Evolutionary conservation across 2,113 vertebrate genomes (phyloP), one percentile per base, ranked within the genome.

Genomic region (Microcebus tavaratra): DNA sequence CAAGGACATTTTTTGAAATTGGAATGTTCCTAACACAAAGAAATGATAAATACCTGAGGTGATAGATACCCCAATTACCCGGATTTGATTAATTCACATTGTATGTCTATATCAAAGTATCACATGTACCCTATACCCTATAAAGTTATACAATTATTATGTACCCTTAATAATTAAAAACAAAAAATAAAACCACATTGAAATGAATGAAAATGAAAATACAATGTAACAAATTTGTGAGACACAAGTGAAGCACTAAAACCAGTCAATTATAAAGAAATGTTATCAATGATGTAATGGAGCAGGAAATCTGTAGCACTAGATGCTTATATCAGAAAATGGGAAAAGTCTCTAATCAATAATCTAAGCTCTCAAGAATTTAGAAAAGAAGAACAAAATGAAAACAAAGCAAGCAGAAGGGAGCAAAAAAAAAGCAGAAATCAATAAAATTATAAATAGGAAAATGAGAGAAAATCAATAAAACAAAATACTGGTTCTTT

Each of bases 151-250:
- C 29, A 29, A 12, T 11, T 63, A 63, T 63, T 29, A 63, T 63
- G 10, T 63, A 63, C 11, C 61, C 27, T 29, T 63, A 63, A 63
- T 63, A 63, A 63, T 29, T 29, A 12, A 63, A 27, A 29, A 63
- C 29, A 34, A 72, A 72, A 39, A 72, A 23, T 39, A 36, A 39
- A 45, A 48, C 50, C 42, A 23, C 12, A 59, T 29, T 45, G 7
- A 88, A 96, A 34, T 78, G 6, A 57, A 68, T 53, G 9, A 34
- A 91, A 84, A 84, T 73, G 20, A 95, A 88, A 91, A 80, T n/a
- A 55, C 2, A 81, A 61, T 4, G 18, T 57, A 73, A 36, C 42
- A 59, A 78, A 72, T 72, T 84, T 72, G 14, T 65, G 36, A 83
- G 63, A 78, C 3, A 70, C 18, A 45, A 83, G 7, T 79, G 65